Evolutionary conservation across 2,113 vertebrate species (phyloP).

Genomic region (Nesogale talazaci): DNA sequence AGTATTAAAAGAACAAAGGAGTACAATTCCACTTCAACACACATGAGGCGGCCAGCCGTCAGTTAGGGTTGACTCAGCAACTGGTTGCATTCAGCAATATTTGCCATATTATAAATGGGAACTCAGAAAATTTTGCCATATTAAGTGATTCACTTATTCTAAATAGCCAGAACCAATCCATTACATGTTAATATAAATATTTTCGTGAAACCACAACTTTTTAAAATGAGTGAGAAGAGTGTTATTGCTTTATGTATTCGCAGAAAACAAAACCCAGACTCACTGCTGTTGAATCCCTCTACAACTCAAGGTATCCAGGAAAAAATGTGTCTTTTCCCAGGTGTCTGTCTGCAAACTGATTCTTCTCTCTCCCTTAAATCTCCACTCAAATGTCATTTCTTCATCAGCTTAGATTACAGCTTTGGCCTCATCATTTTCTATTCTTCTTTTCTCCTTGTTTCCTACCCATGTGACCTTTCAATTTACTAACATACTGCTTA

Average conservation of each 20-base stretch:
- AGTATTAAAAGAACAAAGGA: neutral
- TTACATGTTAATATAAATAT: neutral
- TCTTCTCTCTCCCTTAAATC: neutral
- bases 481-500: neutral
- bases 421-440: no score
- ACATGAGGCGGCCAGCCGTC: no score
- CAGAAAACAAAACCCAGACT: no score
- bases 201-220: conserved; percentile 20
- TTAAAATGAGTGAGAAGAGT: neutral
- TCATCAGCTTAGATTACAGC: no score
- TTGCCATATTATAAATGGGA: neutral
- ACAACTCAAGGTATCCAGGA: no score
- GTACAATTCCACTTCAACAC: neutral
- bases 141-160: neutral
- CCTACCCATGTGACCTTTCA: neutral
- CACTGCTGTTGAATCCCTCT: no score
- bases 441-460: no score
- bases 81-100: neutral
- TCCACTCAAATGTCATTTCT: neutral
- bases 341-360: no score
- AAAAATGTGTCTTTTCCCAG: neutral
- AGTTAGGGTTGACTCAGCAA: neutral
- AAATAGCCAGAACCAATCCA: neutral
- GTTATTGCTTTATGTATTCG: no score
- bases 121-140: neutral